A percentile compares a stretch with the other conserved stretches of the same genome.
Evolutionary conservation across 2,888 invertebrate genomes (phyloP).

Genomic region (Zootermopsis nevadensis): DNA sequence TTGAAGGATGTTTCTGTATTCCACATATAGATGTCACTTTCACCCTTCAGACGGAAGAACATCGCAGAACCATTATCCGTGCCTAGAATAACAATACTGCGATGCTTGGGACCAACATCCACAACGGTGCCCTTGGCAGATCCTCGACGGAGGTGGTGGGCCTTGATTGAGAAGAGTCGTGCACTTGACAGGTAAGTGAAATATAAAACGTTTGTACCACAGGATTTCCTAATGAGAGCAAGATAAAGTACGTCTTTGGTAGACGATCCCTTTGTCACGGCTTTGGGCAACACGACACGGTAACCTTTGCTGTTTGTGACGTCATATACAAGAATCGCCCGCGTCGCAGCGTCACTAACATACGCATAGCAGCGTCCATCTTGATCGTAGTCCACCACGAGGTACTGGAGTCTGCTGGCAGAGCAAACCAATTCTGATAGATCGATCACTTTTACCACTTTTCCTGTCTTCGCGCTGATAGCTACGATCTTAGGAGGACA

Average conservation of each 20-base stretch:
- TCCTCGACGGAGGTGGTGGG: constrained; percentile 71
- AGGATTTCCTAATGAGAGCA: constrained; percentile 69
- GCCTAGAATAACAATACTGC: constrained; percentile 70
- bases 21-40: constrained; percentile 74
- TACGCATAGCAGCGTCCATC: constrained; percentile 67
- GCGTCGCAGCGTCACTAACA: constrained; percentile 76
- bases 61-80: constrained; percentile 70
- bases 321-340: constrained; percentile 76
- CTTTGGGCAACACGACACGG: constrained; percentile 71
- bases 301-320: constrained; percentile 71
- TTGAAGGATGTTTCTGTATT: constrained; percentile 70
- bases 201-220: constrained; percentile 70
- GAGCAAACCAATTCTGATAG: constrained; percentile 69
- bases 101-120: constrained; percentile 70
- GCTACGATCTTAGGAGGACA: constrained; percentile 74
- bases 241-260: constrained; percentile 75
- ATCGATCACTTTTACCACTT: constrained; percentile 70
- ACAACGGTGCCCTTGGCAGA: constrained; percentile 68
- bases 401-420: constrained; percentile 75
- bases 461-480: constrained; percentile 69
- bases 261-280: constrained; percentile 65
- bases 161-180: constrained; percentile 73
- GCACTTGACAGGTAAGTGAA: constrained; percentile 74
- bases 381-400: constrained; percentile 74
- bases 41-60: constrained; percentile 73